Base-by-base conservation (phyloP, 2,888 invertebrate species). In the Ametastegia equiseti region DNA sequence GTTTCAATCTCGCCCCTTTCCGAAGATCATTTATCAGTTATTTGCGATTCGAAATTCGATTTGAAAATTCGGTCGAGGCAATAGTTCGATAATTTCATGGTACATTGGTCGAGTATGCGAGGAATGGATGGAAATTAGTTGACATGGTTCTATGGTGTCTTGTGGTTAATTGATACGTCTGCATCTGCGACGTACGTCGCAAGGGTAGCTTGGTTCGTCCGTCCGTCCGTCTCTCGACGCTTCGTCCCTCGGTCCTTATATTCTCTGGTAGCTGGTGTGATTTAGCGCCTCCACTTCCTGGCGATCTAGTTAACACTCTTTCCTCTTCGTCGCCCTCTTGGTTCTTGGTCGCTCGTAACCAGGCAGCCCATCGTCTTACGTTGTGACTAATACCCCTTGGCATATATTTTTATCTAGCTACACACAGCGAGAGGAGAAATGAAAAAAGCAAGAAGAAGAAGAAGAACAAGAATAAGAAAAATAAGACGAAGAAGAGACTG, bases 61-160 rank as follows among this genome's bases (percentile, higher is more conserved):
- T 11, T 30, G 5, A 65, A 36, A 9, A 39, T 23, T 5, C 15
- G 5, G 36, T 7, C 39, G 19, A 19, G 19, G 65, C 71, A 9
- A 71, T 45, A 71, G 84, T 63, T 82, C 84, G 85, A 88, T 88
- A 86, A 90, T 90, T 90, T 90, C 86, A 90, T 87, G 89, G 88
- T 85, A 87, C 88, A 88, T 89, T 86, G 86, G 85, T 84, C 84
- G 85, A 86, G 86, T 86, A 88, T 86, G 86, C 84, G 82, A 83
- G 81, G 87, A 89, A 90, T 87, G 87, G 83, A 86, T 86, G 88
- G 86, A 86, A 88, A 90, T 89, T 89, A 88, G 88, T 87, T 83
- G 86, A 86, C 87, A 89, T 89, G 86, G 84, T 86, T 84, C 85
- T 11, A n/a, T n/a, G 27, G 27, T 39, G 85, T 86, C 85, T 83